These are phyloP conservation scores for Phodopus roborovskii DNA, from an alignment of 2,113 vertebrate species.

Conservation along the genomic window DNA sequence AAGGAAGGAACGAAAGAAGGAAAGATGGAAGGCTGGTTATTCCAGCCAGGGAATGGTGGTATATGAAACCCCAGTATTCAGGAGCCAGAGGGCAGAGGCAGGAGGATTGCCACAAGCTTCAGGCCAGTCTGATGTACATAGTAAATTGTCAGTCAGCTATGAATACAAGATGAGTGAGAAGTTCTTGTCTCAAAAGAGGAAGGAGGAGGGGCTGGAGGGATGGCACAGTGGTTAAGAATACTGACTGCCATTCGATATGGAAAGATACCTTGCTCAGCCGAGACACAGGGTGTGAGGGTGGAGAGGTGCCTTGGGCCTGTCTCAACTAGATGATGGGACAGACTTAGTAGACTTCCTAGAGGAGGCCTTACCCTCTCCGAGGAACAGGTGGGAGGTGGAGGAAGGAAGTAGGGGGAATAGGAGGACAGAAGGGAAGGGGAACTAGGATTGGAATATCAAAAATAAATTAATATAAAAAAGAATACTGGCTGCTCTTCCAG, in stretches of 20 bases:
- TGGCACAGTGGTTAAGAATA: not conserved
- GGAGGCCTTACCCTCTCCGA: no score
- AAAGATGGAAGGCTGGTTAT: not conserved
- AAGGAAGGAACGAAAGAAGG: not conserved
- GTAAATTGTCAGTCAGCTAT: not conserved
- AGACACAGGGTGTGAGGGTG: no score
- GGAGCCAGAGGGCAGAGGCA: not conserved
- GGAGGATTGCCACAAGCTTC: not conserved
- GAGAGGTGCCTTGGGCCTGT: no score
- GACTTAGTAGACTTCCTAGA: no score
- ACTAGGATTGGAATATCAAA: no score
- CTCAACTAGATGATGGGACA: no score
- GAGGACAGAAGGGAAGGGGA: no score
- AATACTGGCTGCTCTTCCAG: not conserved
- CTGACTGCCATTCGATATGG: not conserved
- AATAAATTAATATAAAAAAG: no score
- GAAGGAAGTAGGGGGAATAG: no score
- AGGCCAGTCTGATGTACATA: not conserved
- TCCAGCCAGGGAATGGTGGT: not conserved
- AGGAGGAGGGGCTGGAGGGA: not conserved
- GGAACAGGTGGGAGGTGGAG: no score
- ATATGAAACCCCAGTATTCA: not conserved
- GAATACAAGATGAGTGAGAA: not conserved
- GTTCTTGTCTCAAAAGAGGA: not conserved
- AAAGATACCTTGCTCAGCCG: no score